phyloP scores from a whole-genome alignment of 2,113 vertebrate genomes.

The Sylvia atricapilla region DNA sequence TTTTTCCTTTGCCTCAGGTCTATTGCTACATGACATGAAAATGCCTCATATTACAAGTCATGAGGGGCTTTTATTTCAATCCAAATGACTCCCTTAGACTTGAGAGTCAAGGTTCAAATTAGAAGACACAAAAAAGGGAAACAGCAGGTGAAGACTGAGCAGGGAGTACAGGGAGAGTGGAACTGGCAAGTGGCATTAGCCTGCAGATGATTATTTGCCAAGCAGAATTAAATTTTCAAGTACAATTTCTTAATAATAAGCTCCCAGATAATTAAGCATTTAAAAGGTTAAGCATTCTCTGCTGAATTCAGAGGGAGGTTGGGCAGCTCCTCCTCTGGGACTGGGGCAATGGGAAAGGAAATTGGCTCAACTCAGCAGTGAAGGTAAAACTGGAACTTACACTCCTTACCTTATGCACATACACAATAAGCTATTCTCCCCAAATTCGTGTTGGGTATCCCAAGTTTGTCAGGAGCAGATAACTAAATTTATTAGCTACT shows the following conservation, averaged over 20 bases:
- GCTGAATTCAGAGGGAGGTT: background rate
- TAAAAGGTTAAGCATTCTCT: background rate
- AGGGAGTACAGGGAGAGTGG: background rate
- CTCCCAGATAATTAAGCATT: background rate
- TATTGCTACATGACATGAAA: background rate
- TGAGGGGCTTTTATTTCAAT: background rate
- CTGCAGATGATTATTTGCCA: background rate
- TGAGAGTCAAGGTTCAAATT: background rate
- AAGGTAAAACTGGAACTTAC: background rate
- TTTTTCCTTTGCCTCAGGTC: background rate
- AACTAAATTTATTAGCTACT: background rate
- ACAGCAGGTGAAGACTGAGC: background rate
- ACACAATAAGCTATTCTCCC: background rate
- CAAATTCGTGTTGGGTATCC: background rate
- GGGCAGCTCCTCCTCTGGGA: background rate
- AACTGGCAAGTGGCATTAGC: background rate
- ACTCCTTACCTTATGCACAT: background rate
- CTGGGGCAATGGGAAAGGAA: background rate
- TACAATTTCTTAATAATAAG: background rate
- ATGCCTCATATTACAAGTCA: background rate
- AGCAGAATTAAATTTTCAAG: constrained; percentile 15
- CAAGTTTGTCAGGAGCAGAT: background rate
- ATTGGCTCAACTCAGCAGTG: background rate
- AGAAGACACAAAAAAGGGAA: background rate
- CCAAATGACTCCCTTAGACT: background rate